A percentile compares a stretch with the other conserved stretches of the same genome.
phyloP scores from a whole-genome alignment of 53 echinoderm and acorn worm species.

The Paracentrotus lividus region DNA sequence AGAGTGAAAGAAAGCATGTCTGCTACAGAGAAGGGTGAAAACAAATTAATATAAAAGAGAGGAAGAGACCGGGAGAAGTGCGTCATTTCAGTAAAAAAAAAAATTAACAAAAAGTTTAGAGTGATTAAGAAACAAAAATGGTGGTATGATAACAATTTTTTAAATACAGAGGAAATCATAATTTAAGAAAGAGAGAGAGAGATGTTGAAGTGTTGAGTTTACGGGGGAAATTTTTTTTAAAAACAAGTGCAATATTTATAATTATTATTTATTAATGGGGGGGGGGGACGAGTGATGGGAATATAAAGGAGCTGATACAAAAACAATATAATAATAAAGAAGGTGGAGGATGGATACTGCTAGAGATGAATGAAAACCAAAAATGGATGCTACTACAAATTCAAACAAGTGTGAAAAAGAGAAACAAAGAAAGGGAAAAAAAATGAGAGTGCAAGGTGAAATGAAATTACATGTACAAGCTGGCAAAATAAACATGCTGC shows the following conservation, averaged over 20 bases:
- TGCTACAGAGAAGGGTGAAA: background rate
- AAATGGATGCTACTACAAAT: background rate
- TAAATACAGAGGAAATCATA: no score
- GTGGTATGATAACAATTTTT: no score
- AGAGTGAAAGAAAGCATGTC: background rate
- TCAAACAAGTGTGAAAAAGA: background rate
- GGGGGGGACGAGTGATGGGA: background rate
- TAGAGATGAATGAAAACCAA: background rate
- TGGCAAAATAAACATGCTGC: background rate
- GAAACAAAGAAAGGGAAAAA: background rate
- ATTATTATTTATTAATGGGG: no score
- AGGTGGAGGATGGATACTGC: background rate
- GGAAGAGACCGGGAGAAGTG: no score
- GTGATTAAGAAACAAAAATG: no score
- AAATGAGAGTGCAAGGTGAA: background rate
- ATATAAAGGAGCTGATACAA: no score
- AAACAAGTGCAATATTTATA: no score
- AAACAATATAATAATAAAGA: background rate
- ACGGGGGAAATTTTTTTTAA: no score
- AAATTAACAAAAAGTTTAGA: no score
- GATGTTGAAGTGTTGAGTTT: no score
- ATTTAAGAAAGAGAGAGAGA: no score
- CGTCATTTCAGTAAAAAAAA: no score
- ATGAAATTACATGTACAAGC: background rate
- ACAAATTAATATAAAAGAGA: background rate